Conservation (phyloP, 2,797 vertebrate genomes). For the Champsocephalus esox region DNA sequence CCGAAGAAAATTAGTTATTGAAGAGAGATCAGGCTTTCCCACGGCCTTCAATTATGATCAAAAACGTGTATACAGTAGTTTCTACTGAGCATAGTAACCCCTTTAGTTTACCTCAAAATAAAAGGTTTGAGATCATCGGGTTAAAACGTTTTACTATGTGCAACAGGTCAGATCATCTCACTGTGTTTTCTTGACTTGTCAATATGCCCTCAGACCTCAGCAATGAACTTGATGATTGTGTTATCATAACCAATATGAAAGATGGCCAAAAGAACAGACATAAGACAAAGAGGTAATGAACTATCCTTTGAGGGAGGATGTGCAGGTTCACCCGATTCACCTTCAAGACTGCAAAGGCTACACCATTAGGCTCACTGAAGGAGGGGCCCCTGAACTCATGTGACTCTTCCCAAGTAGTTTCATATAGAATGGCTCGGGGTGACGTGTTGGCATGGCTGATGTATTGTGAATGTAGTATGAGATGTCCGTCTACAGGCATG, state of each 20-base stretch:
- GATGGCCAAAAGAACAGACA: background rate
- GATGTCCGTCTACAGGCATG: constrained; percentile 50
- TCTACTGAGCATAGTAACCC: background rate
- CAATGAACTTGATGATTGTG: background rate
- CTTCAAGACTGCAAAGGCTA: constrained; percentile 4
- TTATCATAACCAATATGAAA: background rate
- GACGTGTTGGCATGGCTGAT: constrained; percentile 9
- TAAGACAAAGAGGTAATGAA: constrained; percentile 4
- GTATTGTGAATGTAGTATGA: constrained; percentile 23
- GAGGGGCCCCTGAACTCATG: constrained; percentile 2
- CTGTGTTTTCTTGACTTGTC: background rate
- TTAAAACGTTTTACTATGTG: background rate
- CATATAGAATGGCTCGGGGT: background rate
- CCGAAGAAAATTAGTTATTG: background rate
- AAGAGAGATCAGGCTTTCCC: background rate
- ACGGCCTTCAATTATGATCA: background rate
- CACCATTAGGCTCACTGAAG: constrained; percentile 4
- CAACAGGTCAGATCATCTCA: background rate
- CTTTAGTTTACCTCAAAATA: background rate
- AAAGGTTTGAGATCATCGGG: background rate
- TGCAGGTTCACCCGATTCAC: background rate
- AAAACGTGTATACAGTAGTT: background rate
- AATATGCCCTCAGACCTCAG: background rate
- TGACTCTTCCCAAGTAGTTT: background rate
- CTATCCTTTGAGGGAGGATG: background rate